Conservation (phyloP, 2,797 vertebrate genomes). For the Chloroceryle inda region DNA sequence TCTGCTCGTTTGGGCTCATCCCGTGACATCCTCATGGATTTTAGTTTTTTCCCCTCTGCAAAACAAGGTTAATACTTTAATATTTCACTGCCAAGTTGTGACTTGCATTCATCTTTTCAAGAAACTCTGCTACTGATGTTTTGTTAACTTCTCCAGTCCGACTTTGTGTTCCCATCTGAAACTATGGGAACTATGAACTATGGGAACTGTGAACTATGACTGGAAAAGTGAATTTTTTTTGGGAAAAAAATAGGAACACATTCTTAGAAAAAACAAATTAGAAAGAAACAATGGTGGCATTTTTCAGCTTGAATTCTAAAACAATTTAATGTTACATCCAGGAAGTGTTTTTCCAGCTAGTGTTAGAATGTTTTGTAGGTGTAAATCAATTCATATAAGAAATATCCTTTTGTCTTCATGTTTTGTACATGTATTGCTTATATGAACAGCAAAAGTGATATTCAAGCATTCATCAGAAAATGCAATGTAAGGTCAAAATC, state of each 20-base stretch:
- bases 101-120: background rate
- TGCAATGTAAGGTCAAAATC: background rate
- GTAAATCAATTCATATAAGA: background rate
- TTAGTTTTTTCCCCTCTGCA: background rate
- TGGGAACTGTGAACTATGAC: no score
- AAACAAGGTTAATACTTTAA: background rate
- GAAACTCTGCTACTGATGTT: background rate
- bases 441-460: background rate
- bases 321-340: background rate
- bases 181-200: no score
- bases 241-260: background rate
- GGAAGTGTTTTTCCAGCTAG: background rate
- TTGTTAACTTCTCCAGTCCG: background rate
- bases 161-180: background rate
- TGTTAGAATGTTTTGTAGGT: background rate
- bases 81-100: background rate
- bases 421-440: background rate
- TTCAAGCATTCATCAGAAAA: background rate
- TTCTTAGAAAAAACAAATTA: background rate
- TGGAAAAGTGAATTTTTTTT: background rate
- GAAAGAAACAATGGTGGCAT: background rate
- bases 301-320: background rate
- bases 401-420: background rate
- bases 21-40: background rate
- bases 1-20: background rate